Percentiles rank a stretch among this genome's conserved stretches.
phyloP scores from a whole-genome alignment of 2,888 invertebrate genomes.

The Nipponacmea schrenckii region DNA sequence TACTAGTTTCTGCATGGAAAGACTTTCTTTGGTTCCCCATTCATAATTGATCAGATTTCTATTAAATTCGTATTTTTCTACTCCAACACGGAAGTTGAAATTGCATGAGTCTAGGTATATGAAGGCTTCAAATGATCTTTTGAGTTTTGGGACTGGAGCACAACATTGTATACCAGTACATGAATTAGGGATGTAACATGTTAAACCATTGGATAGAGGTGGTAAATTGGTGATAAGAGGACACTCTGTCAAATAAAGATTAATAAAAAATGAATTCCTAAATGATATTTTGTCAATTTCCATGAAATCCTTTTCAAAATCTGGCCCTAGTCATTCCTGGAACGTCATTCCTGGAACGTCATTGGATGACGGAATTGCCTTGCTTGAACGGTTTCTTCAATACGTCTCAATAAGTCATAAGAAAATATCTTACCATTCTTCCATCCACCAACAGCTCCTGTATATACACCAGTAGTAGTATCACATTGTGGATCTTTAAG shows the following conservation, averaged over 20 bases:
- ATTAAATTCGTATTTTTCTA: constrained; percentile 31
- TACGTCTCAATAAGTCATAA: too few relatives aligned
- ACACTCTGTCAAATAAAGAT: constrained; percentile 27
- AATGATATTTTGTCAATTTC: too few relatives aligned
- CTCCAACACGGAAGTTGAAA: constrained; percentile 29
- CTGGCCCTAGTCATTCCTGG: too few relatives aligned
- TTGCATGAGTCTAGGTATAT: constrained; percentile 34
- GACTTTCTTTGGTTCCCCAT: constrained; percentile 30
- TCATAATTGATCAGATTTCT: constrained; percentile 32
- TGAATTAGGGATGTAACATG: constrained; percentile 34
- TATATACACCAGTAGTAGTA: constrained; percentile 19
- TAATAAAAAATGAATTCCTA: too few relatives aligned
- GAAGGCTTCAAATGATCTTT: constrained; percentile 27
- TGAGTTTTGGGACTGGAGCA: constrained; percentile 22
- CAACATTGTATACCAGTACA: constrained; percentile 40
- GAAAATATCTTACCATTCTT: constrained; percentile 26
- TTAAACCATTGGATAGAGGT: constrained; percentile 22
- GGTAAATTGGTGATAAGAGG: constrained; percentile 22
- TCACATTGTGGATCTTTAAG: constrained; percentile 31
- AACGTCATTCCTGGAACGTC: too few relatives aligned
- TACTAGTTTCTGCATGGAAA: too few relatives aligned
- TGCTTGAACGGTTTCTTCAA: too few relatives aligned
- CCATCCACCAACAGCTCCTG: constrained; percentile 32
- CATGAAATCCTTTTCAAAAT: too few relatives aligned
- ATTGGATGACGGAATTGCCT: too few relatives aligned